Percentiles rank a stretch among this genome's conserved stretches.
Conservation (phyloP, 2,888 invertebrate species). For the Odontomyia ornata region DNA sequence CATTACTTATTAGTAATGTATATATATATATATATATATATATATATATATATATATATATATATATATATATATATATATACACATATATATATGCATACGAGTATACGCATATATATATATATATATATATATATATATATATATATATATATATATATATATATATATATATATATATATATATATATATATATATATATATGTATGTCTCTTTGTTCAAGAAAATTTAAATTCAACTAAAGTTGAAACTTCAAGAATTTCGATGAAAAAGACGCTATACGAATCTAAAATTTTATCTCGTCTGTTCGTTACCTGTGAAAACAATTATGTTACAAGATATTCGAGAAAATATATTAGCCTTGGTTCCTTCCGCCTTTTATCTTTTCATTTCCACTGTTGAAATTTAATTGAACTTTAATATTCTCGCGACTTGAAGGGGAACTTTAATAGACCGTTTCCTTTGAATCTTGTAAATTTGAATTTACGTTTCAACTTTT, state of each 20-base stretch:
- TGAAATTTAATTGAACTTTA: conserved; percentile 42
- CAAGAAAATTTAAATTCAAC: conserved; percentile 33
- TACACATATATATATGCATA: too few species aligned
- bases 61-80: too few species aligned
- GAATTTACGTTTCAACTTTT: neutral
- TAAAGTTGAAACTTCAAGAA: conserved; percentile 23
- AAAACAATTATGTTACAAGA: conserved; percentile 2
- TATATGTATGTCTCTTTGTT: neutral
- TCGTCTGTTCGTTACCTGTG: too few species aligned
- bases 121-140: too few species aligned
- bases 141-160: too few species aligned
- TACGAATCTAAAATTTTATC: too few species aligned
- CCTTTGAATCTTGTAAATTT: conserved; percentile 3
- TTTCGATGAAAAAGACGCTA: neutral
- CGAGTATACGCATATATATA: too few species aligned
- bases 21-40: too few species aligned
- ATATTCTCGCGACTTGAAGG: conserved; percentile 35
- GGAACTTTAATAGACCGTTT: conserved; percentile 29
- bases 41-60: too few species aligned
- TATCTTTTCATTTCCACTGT: neutral
- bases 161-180: too few species aligned
- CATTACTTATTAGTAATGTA: too few species aligned
- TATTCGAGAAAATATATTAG: conserved; percentile 37
- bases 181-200: too few species aligned
- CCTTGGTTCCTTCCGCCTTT: conserved; percentile 15